phyloP scores from a whole-genome alignment of 2,797 vertebrate species.

The Lacerta agilis region DNA sequence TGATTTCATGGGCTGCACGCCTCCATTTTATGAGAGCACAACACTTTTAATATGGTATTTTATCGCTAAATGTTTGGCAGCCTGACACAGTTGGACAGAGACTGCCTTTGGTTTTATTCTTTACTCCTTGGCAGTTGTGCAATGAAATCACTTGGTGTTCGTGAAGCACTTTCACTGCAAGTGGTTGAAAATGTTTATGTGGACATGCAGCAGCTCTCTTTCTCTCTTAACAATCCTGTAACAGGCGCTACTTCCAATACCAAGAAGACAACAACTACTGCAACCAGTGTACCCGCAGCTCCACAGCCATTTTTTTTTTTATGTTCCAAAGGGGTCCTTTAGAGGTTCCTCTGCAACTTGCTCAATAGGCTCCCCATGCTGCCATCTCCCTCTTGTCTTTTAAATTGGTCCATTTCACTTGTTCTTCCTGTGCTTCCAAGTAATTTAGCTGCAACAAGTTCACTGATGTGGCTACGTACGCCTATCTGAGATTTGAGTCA shows the following conservation, averaged over 20 bases:
- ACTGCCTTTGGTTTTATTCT: conserved; percentile 35
- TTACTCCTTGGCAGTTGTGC: conserved; percentile 33
- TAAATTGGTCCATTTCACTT: too few species aligned
- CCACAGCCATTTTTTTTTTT: neutral
- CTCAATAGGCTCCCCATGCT: neutral
- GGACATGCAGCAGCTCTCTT: neutral
- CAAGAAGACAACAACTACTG: neutral
- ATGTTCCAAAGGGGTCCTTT: neutral
- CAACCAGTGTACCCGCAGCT: neutral
- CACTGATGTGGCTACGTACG: neutral
- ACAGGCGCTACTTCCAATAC: too few species aligned
- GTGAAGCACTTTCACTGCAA: conserved; percentile 2
- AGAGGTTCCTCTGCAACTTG: neutral
- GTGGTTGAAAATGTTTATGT: conserved; percentile 10
- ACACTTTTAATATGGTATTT: conserved; percentile 4
- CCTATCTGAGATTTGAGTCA: neutral
- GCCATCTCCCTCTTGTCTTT: neutral
- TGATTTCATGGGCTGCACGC: conserved; percentile 11
- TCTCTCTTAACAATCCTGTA: neutral
- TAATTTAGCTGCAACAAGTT: neutral
- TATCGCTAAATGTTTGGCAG: conserved; percentile 37
- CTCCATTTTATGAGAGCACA: conserved; percentile 29
- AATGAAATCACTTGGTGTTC: conserved; percentile 40
- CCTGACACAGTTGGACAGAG: conserved; percentile 27
- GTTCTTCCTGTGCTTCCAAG: neutral